These are phyloP conservation scores for Corythornis cristatus DNA, from an alignment of 2,113 vertebrate species.

Conservation along the genomic window DNA sequence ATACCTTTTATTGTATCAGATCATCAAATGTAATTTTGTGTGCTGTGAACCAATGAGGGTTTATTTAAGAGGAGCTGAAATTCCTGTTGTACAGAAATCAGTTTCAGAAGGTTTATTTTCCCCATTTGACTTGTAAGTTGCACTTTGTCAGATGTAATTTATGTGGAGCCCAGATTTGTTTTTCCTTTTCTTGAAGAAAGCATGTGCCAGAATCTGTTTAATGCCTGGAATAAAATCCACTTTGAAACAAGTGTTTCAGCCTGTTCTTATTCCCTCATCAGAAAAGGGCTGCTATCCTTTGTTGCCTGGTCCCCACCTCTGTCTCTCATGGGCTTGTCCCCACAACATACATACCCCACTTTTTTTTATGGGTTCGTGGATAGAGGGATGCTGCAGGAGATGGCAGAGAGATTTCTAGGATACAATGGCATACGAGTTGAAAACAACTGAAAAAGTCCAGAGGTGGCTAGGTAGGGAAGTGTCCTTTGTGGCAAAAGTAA, in stretches of 20 bases:
- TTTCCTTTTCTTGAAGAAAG: constrained; percentile 77
- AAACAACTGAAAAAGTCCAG: neutral
- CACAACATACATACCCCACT: neutral
- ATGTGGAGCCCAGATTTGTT: constrained; percentile 56
- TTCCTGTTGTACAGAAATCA: constrained; percentile 29
- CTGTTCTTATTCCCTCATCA: neutral
- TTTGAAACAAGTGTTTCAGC: constrained; percentile 54
- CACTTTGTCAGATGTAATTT: constrained; percentile 64
- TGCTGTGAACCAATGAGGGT: neutral
- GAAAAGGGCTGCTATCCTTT: neutral
- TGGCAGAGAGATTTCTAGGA: neutral
- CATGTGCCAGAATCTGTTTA: constrained; percentile 77
- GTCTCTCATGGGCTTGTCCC: neutral
- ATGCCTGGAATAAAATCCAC: constrained; percentile 79
- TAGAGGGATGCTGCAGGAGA: neutral
- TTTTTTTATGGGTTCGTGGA: neutral
- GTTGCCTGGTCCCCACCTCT: neutral
- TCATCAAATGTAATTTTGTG: neutral
- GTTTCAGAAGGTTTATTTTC: constrained; percentile 51
- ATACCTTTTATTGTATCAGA: neutral
- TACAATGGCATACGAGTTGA: neutral
- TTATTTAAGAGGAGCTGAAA: constrained; percentile 52
- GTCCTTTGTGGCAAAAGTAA: neutral
- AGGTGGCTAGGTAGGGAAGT: neutral
- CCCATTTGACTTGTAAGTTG: constrained; percentile 26